These are phyloP conservation scores for Arbacia lixula DNA, from an alignment of 53 echinoderm and acorn worm genomes.

Conservation along the genomic window DNA sequence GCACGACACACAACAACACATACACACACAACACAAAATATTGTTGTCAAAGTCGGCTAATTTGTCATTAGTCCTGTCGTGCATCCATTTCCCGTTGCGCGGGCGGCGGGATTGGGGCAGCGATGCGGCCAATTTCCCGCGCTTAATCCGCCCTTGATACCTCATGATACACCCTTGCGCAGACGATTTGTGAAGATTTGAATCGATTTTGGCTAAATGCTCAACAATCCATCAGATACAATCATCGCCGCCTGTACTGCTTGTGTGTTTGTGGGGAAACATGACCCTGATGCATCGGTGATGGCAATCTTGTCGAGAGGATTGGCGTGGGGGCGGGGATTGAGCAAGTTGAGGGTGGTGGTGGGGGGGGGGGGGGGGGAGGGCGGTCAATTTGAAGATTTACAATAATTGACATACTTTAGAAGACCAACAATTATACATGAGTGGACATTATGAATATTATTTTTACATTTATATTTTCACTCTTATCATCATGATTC, in stretches of 20 bases:
- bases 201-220: slow-evolving; percentile 40
- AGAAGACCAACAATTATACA: too few relatives aligned
- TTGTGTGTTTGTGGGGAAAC: slow-evolving; percentile 23
- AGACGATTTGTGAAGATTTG: slow-evolving; percentile 39
- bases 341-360: slow-evolving; percentile 15
- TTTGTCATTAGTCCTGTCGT: slow-evolving; percentile 39
- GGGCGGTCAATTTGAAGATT: too few relatives aligned
- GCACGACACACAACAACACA: too few relatives aligned
- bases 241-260: background rate
- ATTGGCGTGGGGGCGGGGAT: slow-evolving; percentile 1
- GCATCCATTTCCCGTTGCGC: slow-evolving; percentile 18
- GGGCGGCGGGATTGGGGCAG: background rate
- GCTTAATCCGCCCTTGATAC: slow-evolving; percentile 44
- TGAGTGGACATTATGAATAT: too few relatives aligned
- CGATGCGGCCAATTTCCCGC: slow-evolving; percentile 40
- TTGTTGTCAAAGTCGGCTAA: slow-evolving; percentile 37
- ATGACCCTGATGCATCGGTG: slow-evolving; percentile 18
- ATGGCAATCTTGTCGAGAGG: background rate
- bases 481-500: too few relatives aligned
- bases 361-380: too few relatives aligned
- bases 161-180: slow-evolving; percentile 30
- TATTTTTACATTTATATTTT: too few relatives aligned
- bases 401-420: too few relatives aligned
- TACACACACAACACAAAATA: too few relatives aligned
- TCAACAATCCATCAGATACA: slow-evolving; percentile 37